These are phyloP conservation scores for Euphydryas editha DNA, from an alignment of 2,888 invertebrate genomes.

Conservation along the genomic window DNA sequence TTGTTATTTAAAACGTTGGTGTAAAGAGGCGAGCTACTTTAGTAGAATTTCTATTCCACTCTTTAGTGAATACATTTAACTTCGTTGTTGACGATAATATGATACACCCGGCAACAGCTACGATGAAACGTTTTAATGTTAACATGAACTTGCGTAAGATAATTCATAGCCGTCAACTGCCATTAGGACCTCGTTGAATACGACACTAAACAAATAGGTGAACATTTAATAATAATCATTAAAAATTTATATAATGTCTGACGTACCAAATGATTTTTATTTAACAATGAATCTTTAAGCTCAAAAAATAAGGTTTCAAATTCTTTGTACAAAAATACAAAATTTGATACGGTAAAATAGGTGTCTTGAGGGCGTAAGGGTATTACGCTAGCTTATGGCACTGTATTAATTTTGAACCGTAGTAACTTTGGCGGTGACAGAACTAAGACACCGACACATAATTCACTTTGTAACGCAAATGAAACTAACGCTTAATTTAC, in stretches of 20 bases:
- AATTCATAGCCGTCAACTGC: constrained; percentile 77
- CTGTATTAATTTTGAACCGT: constrained; percentile 84
- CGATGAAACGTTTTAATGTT: constrained; percentile 17
- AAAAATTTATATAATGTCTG: constrained; percentile 56
- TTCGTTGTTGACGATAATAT: constrained; percentile 8
- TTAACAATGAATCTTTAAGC: constrained; percentile 46
- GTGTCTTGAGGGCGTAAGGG: constrained; percentile 67
- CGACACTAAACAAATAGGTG: constrained; percentile 81
- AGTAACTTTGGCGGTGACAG: constrained; percentile 83
- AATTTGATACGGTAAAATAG: constrained; percentile 79
- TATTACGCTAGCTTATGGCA: constrained; percentile 82
- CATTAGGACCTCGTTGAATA: constrained; percentile 79
- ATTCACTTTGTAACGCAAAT: constrained; percentile 82
- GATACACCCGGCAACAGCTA: constrained; percentile 9
- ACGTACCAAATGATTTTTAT: constrained; percentile 44
- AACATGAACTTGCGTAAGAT: constrained; percentile 38
- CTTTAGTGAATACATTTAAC: not conserved
- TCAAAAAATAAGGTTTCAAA: constrained; percentile 45
- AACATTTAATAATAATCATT: constrained; percentile 77
- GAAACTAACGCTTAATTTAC: constrained; percentile 82
- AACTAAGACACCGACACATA: constrained; percentile 83
- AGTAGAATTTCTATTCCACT: constrained; percentile 28
- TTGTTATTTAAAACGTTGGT: constrained; percentile 57
- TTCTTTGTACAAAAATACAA: constrained; percentile 52
- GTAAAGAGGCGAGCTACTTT: constrained; percentile 49